Base-by-base conservation (phyloP, 1,140 invertebrate species). In the Tenebrio molitor region DNA sequence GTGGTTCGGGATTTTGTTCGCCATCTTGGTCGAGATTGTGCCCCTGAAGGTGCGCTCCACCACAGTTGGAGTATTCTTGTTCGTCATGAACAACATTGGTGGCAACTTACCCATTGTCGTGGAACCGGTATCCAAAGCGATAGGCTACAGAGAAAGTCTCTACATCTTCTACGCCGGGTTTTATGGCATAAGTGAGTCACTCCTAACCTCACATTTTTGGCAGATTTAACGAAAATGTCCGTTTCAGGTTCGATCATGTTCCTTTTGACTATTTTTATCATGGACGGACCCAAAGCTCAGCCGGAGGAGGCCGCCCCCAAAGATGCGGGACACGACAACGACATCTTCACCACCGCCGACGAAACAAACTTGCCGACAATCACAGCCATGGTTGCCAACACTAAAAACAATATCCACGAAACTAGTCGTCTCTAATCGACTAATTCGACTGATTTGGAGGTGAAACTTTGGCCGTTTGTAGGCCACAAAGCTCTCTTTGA, bases 71-170 rank as follows among this genome's bases (percentile, higher is more conserved):
- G 87, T 95, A 1, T 96, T 95, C 78, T 84, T 96, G 1, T 96
- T 96, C 81, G 91, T 95, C 0, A 95, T 96, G 92, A 96, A 96
- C 83, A 96, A 95, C 82, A 89, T 95, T 69, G 94, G 94, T n/a
- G 94, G 94, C n/a, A 95, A 95, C 83, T 84, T 95, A 66, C 94
- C 94, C 4, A 94, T 96, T 77, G 83, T 95, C 0, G 93, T 96
- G 0, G 93, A 95, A 82, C 93, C 94, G 0, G 90, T 95, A 0
- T 90, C 92, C 15, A 91, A 92, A 81, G 85, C 86, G 0, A 90
- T 94, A 29, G 92, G 92, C n/a, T 95, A 93, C 81, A 86, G 93
- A 65, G 91, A 92, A 77, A 89, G 93, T 12, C 86, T 96, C 15
- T 93, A 92, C 83, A 94, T 96, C 77, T 94, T 92, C 82, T 95